Evolutionary conservation across 2,113 vertebrate species (phyloP).

Genomic region (Aspidoscelis tigris): DNA sequence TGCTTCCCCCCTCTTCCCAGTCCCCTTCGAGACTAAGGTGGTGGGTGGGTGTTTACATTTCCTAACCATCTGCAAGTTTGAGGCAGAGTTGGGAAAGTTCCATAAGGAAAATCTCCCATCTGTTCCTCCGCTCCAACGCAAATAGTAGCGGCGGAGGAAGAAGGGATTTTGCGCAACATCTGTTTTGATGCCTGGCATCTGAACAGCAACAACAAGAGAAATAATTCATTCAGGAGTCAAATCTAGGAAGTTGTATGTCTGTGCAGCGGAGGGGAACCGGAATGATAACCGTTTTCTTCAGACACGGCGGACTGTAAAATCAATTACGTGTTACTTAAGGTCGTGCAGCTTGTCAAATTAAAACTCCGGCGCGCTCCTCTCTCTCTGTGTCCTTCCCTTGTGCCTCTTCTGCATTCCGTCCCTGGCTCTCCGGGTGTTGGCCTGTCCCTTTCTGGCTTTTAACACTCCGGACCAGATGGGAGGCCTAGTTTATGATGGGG

Average conservation of each 20-base stretch:
- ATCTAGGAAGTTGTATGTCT: conserved; percentile 32
- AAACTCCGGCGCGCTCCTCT: neutral
- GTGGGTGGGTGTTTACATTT: neutral
- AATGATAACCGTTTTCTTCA: conserved; percentile 29
- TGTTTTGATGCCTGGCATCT: neutral
- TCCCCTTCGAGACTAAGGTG: neutral
- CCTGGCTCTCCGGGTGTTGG: too few relatives aligned
- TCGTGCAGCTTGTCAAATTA: conserved; percentile 36
- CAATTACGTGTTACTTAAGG: conserved; percentile 39
- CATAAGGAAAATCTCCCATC: too few relatives aligned
- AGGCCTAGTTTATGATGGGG: neutral
- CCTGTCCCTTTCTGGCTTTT: neutral
- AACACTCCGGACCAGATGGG: neutral
- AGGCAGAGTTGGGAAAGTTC: conserved; percentile 13
- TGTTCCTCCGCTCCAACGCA: neutral
- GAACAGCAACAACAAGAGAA: neutral
- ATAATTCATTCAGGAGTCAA: conserved; percentile 21
- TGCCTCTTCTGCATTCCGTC: too few relatives aligned
- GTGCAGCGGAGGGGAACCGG: conserved; percentile 29
- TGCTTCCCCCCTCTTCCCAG: neutral
- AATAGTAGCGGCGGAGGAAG: too few relatives aligned
- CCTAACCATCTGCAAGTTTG: neutral
- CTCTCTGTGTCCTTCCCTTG: neutral
- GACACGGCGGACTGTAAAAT: conserved; percentile 40
- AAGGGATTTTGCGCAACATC: neutral